Conservation (phyloP, 2,888 invertebrate species). For the Agonum fuliginosum region DNA sequence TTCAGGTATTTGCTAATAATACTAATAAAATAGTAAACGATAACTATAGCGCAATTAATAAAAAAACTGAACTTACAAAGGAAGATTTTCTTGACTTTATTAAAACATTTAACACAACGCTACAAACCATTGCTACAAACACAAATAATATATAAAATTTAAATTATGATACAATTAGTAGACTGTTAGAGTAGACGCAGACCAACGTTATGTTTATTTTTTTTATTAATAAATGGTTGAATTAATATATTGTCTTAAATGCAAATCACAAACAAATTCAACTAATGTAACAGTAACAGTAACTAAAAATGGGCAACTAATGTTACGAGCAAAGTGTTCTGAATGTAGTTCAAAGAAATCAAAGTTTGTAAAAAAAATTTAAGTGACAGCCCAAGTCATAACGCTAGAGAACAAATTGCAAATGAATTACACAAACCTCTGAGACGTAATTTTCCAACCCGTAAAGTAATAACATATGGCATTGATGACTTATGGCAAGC, state of each 20-base stretch:
- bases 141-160: neutral
- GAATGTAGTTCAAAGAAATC: neutral
- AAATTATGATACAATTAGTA: neutral
- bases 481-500: constrained; percentile 71
- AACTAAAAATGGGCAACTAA: neutral
- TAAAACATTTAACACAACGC: neutral
- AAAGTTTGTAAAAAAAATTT: constrained; percentile 12
- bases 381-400: neutral
- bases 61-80: neutral
- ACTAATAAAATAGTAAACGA: neutral
- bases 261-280: constrained; percentile 6
- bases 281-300: neutral
- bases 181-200: neutral
- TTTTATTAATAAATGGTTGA: neutral
- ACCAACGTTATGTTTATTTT: no score
- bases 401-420: neutral
- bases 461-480: no score
- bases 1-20: neutral
- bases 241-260: constrained; percentile 16
- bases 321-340: neutral
- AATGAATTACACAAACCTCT: no score
- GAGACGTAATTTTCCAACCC: no score
- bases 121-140: neutral
- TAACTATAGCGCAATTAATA: neutral
- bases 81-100: neutral